Base-by-base conservation (phyloP, 1,140 invertebrate genomes). In the Bombus haemorrhoidalis region DNA sequence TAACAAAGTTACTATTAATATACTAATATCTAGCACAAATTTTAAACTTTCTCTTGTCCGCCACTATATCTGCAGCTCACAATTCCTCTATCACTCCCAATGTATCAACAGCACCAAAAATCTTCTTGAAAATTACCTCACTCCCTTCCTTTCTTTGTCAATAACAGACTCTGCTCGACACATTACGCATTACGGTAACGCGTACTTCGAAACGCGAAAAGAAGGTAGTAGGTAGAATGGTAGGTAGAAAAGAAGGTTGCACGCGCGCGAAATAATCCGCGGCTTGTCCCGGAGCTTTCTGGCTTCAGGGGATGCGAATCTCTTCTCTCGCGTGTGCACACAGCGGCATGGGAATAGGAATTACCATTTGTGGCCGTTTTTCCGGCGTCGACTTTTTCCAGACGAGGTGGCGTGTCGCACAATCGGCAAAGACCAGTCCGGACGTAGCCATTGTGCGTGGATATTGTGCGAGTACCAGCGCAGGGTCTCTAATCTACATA, bases 401-500 rank as follows among this genome's bases (percentile, higher is more conserved):
- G n/a, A 12, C 82, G 43, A 78, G 82, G 47, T 57, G 57, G 41
- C n/a, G 25, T 62, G 47, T n/a, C n/a, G 9, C 10, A 57, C 41
- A 75, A 86, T 85, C 71, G 71, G 72, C 71, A 75, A 68, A 75
- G 79, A 71, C 77, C 77, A 43, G 47, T 74, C 25, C 41, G 22
- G 8, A 2, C 39, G 28, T 34, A 59, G 43, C 41, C 22, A 73
- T 86, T 74, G 78, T 74, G 39, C 39, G 3, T 15, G 53, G 37
- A 62, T 47, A 76, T 78, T 47, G 59, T 59, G 41, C 76, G 43
- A 47, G 32, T n/a, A 43, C 15, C 4, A 1, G 41, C 25, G 15
- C 41, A 28, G 3, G 34, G 41, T 28, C 34, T 86, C 78, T 75
- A 81, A 86, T 86, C 62, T 86, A 71, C 84, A 86, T 81, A 62